These are phyloP conservation scores for Kobus ellipsiprymnus DNA, from an alignment of 2,113 vertebrate species.

Conservation along the genomic window DNA sequence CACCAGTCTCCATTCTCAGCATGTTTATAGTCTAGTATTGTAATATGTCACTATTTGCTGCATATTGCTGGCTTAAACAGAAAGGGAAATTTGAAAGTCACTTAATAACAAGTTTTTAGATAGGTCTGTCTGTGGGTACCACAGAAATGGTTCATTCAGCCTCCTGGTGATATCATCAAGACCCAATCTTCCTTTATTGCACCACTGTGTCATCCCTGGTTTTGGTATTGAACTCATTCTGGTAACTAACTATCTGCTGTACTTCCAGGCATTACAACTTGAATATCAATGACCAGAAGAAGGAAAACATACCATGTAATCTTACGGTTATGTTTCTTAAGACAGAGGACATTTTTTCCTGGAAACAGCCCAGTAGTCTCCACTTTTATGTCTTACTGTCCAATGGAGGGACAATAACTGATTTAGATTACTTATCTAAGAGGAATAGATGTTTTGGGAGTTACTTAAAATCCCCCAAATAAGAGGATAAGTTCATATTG, in stretches of 20 bases:
- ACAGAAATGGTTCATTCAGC: not conserved
- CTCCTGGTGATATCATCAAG: fast-evolving
- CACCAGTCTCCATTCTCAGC: not conserved
- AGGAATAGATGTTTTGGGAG: not conserved
- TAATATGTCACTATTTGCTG: not conserved
- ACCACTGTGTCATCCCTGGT: not conserved
- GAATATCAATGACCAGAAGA: not conserved
- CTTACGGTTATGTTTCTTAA: not conserved
- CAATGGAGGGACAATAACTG: not conserved
- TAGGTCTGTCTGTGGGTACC: not conserved
- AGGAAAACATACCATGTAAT: not conserved
- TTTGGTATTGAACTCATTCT: not conserved
- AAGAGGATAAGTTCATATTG: not conserved
- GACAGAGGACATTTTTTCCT: not conserved
- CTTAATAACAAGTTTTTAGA: not conserved
- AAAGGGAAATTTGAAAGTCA: not conserved
- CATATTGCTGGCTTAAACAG: not conserved
- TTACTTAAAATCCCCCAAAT: not conserved
- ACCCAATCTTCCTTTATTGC: not conserved
- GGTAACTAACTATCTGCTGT: not conserved
- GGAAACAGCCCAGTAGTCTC: not conserved
- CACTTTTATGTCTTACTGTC: not conserved
- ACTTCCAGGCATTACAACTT: not conserved
- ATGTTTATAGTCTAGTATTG: not conserved
- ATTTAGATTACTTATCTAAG: not conserved